A percentile compares a stretch with the other conserved stretches of the same genome.
Conservation (phyloP, 2,113 vertebrate species). For the Aegithalos caudatus region DNA sequence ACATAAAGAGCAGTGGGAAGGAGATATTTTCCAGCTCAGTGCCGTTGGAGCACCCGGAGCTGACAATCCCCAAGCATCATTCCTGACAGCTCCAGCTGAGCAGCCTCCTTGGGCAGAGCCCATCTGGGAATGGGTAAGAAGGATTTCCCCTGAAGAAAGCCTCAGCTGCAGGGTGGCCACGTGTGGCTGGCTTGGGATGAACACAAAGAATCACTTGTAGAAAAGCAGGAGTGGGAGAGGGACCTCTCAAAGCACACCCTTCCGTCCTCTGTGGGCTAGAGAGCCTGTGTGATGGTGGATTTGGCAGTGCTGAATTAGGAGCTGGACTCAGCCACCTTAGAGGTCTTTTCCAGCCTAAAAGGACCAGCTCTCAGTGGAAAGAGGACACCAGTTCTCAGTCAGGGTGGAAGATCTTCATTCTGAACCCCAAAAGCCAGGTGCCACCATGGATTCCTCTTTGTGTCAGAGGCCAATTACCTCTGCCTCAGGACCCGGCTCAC, state of each 20-base stretch:
- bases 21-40: fast-evolving
- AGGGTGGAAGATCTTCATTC: background rate
- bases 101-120: background rate
- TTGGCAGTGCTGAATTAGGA: background rate
- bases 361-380: background rate
- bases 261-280: background rate
- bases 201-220: background rate
- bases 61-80: background rate
- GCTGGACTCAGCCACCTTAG: background rate
- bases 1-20: background rate
- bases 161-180: background rate
- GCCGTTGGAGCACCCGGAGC: background rate
- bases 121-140: background rate
- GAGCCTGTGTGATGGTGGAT: background rate
- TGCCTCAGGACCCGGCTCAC: background rate
- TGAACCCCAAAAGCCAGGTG: background rate
- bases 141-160: background rate
- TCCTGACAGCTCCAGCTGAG: background rate
- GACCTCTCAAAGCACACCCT: background rate
- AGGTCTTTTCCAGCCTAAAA: background rate
- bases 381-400: background rate
- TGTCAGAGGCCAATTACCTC: background rate
- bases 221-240: background rate
- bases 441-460: background rate
- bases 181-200: background rate